These are phyloP conservation scores for Arvicanthis niloticus DNA, from an alignment of 2,113 vertebrate species.

Conservation along the genomic window DNA sequence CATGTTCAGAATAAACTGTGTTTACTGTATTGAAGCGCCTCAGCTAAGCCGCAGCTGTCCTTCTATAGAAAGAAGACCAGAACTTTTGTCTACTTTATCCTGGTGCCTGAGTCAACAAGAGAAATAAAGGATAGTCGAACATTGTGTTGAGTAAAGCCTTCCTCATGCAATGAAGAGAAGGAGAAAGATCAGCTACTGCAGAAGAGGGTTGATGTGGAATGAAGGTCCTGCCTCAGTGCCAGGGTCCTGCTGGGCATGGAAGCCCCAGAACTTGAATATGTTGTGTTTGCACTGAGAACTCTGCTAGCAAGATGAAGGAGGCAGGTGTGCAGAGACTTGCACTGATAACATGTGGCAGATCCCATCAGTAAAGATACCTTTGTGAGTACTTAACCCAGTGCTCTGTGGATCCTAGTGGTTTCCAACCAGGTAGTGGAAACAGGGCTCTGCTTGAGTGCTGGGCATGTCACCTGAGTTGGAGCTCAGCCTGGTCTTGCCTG, in stretches of 20 bases:
- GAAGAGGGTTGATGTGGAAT: neutral
- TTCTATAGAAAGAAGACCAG: neutral
- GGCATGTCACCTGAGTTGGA: neutral
- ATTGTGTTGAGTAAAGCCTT: neutral
- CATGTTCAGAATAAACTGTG: conserved; percentile 2
- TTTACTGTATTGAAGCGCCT: neutral
- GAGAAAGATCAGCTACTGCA: neutral
- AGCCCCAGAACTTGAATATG: neutral
- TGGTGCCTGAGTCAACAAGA: neutral
- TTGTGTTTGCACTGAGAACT: neutral
- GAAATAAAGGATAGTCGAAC: neutral
- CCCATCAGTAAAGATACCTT: neutral
- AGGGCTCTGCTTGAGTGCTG: neutral
- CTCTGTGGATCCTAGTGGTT: neutral
- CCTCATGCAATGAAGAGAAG: neutral
- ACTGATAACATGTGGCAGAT: neutral
- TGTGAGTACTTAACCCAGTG: neutral
- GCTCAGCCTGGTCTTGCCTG: neutral
- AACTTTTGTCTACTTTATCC: neutral
- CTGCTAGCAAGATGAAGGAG: neutral
- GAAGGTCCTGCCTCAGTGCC: neutral
- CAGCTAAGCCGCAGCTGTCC: neutral
- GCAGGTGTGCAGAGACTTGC: neutral
- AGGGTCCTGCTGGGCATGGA: neutral
- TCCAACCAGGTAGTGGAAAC: neutral